These are phyloP conservation scores for Apotomis turbidana DNA, from an alignment of 2,888 invertebrate species.

Conservation along the genomic window DNA sequence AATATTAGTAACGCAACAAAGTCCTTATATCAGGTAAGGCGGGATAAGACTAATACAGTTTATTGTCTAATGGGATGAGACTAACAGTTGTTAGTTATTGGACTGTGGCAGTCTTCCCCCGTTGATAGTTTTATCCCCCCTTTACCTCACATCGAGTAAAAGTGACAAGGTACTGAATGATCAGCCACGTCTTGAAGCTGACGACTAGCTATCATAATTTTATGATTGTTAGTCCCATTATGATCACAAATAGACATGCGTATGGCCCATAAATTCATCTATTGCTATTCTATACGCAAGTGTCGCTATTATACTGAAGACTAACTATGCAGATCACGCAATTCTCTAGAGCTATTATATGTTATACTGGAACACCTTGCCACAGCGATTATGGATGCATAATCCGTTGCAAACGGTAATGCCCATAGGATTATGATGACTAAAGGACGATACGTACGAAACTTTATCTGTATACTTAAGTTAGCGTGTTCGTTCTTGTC, in stretches of 20 bases:
- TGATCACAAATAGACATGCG: neutral
- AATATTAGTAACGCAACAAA: too few relatives aligned
- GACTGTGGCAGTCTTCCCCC: too few relatives aligned
- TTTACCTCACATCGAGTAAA: too few relatives aligned
- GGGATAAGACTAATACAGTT: too few relatives aligned
- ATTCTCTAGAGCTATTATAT: conserved; percentile 21
- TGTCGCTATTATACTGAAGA: neutral
- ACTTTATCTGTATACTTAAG: too few relatives aligned
- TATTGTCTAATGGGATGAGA: too few relatives aligned
- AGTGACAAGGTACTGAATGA: neutral
- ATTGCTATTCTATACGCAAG: conserved; percentile 7
- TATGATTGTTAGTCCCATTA: neutral
- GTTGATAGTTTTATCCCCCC: too few relatives aligned
- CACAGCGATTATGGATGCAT: conserved; percentile 32
- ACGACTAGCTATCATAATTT: neutral
- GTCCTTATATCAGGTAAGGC: too few relatives aligned
- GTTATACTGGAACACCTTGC: conserved; percentile 23
- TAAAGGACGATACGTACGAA: conserved; percentile 2
- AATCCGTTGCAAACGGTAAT: conserved; percentile 27
- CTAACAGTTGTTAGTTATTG: too few relatives aligned
- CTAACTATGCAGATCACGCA: conserved; percentile 18
- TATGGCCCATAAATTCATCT: neutral
- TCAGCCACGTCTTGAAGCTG: neutral
- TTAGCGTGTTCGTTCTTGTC: too few relatives aligned
- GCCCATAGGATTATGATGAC: conserved; percentile 27